A percentile compares a stretch with the other conserved stretches of the same genome.
Conservation (phyloP, 2,888 invertebrate genomes). For the Tachina fera region DNA sequence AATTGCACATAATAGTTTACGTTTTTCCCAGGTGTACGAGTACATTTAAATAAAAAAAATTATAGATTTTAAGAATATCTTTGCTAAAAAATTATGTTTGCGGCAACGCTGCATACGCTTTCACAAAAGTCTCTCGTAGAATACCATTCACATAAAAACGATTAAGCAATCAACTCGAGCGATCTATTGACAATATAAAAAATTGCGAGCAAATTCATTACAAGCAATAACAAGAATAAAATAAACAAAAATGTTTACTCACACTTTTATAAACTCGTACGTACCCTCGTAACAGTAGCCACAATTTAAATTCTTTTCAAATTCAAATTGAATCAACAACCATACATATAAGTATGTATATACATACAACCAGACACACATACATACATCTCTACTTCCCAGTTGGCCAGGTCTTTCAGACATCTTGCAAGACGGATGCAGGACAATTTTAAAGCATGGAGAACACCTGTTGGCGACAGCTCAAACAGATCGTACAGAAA, state of each 20-base stretch:
- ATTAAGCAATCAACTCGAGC: conserved; percentile 31
- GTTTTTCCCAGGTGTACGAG: too few species aligned
- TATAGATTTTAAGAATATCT: too few species aligned
- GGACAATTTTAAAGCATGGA: too few species aligned
- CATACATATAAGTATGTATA: conserved; percentile 12
- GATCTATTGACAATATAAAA: conserved; percentile 59
- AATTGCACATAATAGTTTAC: too few species aligned
- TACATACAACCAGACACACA: background rate
- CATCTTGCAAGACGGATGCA: too few species aligned
- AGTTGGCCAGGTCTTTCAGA: too few species aligned
- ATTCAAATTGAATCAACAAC: conserved; percentile 48
- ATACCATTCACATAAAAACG: conserved; percentile 35
- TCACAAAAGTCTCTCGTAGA: conserved; percentile 42
- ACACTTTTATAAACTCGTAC: conserved; percentile 37
- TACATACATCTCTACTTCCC: background rate
- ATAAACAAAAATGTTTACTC: conserved; percentile 54
- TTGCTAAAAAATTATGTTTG: background rate
- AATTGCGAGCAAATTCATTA: conserved; percentile 65
- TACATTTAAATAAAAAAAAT: too few species aligned
- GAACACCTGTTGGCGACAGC: too few species aligned
- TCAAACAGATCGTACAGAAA: too few species aligned
- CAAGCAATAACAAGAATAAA: conserved; percentile 59
- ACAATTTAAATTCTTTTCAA: conserved; percentile 54
- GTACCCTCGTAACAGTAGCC: conserved; percentile 24
- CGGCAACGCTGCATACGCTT: conserved; percentile 37